Conservation (phyloP, 1,140 invertebrate species). For the Chionoecetes opilio region DNA sequence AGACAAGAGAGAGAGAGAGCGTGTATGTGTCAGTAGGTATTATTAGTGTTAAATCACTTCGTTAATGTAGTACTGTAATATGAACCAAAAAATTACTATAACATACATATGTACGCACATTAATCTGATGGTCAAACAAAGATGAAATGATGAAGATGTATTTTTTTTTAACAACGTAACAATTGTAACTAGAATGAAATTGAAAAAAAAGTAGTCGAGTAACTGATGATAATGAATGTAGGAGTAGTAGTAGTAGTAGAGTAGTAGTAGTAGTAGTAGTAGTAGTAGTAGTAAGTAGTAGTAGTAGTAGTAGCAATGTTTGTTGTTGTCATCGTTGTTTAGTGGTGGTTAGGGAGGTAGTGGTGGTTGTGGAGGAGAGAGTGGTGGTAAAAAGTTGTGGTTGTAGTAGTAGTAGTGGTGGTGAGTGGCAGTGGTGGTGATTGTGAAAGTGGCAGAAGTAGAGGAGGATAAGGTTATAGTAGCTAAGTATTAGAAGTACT, state of each 20-base stretch:
- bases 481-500: conserved; percentile 54
- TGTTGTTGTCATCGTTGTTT: background rate
- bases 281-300: background rate
- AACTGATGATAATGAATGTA: background rate
- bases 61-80: no score
- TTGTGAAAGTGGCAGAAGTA: background rate
- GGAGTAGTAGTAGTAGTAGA: conserved; percentile 6
- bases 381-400: conserved; percentile 6
- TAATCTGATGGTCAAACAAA: no score
- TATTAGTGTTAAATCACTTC: no score
- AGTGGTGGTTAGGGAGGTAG: background rate
- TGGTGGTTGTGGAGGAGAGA: background rate
- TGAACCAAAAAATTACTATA: no score
- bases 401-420: background rate
- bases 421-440: background rate
- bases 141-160: background rate
- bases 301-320: background rate
- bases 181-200: background rate
- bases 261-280: conserved; percentile 33
- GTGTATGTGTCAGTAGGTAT: no score
- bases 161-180: no score
- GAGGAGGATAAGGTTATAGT: background rate
- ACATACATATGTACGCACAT: no score
- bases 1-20: background rate
- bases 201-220: background rate